Conservation (phyloP, 1,140 invertebrate genomes). For the Magallana angulata region DNA sequence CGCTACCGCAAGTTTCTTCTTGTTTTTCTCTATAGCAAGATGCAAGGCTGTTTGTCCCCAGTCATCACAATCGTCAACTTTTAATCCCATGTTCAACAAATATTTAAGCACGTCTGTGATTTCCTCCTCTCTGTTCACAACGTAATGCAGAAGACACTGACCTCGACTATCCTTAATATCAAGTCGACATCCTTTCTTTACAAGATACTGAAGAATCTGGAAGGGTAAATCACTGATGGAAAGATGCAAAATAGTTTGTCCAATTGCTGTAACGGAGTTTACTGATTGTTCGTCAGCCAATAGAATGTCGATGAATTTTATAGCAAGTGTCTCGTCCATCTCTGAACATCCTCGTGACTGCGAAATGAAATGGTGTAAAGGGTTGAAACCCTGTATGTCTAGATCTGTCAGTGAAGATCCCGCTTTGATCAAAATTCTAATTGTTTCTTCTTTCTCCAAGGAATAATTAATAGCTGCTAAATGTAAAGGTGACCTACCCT, state of each 20-base stretch:
- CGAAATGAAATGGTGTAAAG: conserved; percentile 38
- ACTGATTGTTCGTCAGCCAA: conserved; percentile 14
- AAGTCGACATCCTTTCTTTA: conserved; percentile 32
- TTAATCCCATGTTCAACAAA: conserved; percentile 19
- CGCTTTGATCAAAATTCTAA: conserved; percentile 29
- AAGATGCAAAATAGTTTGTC: conserved; percentile 28
- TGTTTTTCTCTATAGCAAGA: conserved; percentile 34
- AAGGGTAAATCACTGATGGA: not conserved
- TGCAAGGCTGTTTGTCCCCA: conserved; percentile 39
- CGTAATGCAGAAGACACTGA: conserved; percentile 20
- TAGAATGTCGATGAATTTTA: conserved; percentile 7
- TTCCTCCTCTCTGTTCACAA: not conserved
- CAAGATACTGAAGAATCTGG: conserved; percentile 19
- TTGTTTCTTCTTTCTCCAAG: conserved; percentile 19
- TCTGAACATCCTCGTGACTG: not conserved
- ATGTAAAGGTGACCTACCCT: conserved; percentile 28
- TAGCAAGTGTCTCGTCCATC: not conserved
- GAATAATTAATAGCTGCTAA: not conserved
- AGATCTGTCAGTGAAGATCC: not conserved
- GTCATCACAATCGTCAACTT: conserved; percentile 9
- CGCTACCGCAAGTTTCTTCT: conserved; percentile 1
- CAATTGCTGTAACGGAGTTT: conserved; percentile 7
- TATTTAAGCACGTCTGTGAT: not conserved
- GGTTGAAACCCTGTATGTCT: conserved; percentile 37
- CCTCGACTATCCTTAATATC: conserved; percentile 20